Conservation (phyloP, 2,113 vertebrate genomes). For the Oryzias curvinotus region DNA sequence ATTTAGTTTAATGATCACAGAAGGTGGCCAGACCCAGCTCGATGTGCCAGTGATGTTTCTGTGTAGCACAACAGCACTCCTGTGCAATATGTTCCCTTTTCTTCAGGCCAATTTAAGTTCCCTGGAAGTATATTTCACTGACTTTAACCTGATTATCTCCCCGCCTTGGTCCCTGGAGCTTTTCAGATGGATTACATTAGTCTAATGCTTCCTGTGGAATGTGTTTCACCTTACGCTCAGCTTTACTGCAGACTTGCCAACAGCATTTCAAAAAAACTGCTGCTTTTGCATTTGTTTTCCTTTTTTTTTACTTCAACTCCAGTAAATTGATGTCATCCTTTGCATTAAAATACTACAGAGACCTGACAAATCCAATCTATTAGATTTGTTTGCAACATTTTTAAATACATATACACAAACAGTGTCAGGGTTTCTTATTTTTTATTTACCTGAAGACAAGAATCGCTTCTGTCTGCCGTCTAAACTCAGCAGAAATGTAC, state of each 20-base stretch:
- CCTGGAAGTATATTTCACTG: slow-evolving; percentile 52
- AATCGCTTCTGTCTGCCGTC: background rate
- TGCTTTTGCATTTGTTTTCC: slow-evolving; percentile 40
- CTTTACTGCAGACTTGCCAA: slow-evolving; percentile 48
- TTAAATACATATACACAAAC: slow-evolving; percentile 25
- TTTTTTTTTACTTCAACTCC: slow-evolving; percentile 23
- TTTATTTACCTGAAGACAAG: slow-evolving; percentile 14
- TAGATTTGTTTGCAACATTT: slow-evolving; percentile 37
- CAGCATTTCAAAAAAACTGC: slow-evolving; percentile 51
- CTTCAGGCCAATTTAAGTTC: slow-evolving; percentile 54
- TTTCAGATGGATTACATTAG: slow-evolving; percentile 68
- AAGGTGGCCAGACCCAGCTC: slow-evolving; percentile 24
- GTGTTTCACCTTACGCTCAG: slow-evolving; percentile 54
- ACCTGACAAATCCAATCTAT: slow-evolving; percentile 58
- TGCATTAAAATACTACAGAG: slow-evolving; percentile 37
- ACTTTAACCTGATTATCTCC: slow-evolving; percentile 67
- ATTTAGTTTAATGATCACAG: slow-evolving; percentile 55
- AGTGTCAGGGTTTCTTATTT: background rate
- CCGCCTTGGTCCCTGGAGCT: slow-evolving; percentile 45
- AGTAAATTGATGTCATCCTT: slow-evolving; percentile 16
- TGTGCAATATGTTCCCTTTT: slow-evolving; percentile 38
- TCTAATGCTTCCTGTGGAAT: slow-evolving; percentile 61
- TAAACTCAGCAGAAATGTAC: background rate
- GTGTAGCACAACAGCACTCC: slow-evolving; percentile 32
- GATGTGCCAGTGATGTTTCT: slow-evolving; percentile 28